Evolutionary conservation across 2,797 vertebrate genomes (phyloP), one percentile per base, ranked within the genome.

Genomic region (Lacerta bilineata): DNA sequence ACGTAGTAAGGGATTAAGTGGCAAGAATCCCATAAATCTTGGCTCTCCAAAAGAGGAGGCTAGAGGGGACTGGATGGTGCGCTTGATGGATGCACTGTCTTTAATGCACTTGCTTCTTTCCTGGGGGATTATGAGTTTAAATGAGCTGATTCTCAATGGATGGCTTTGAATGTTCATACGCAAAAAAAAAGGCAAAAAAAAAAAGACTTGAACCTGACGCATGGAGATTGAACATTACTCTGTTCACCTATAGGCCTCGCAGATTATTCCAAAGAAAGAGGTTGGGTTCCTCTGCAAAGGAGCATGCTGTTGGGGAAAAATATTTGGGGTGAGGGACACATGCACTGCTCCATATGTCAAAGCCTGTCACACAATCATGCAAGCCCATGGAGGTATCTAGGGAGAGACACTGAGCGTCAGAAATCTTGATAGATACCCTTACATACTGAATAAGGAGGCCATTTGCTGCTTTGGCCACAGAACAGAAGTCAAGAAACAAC

Each of bases 1-100:
- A 88, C 91, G 86, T 93, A 85, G 72, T 80, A 90, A 95, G 93
- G 93, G 94, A 90, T 85, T 94, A 94, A 95, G 74, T 91, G 80
- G 89, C 89, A 90, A 90, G 84, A 93, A 92, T 90, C 79, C 74
- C 87, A 91, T 91, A 82, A 91, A 92, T 95, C 91, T 94, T 87
- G 27, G 84, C 82, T 80, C 83, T 95, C 93, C 94, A 92, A 95
- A 93, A 88, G 88, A 87, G 88, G 92, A 94, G 86, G 80, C 90
- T 91, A 15, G 69, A 83, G 90, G 91, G 93, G 89, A 91, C 87
- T 71, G 59, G 88, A 90, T 89, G 90, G 80, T 95, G 74, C 50
- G n/a, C 88, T 75, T 90, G 91, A 91, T 88, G 86, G 92, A 94
- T 93, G 89, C 83, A 69, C 89, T 92, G 83, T 90, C 93, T 87